Evolutionary conservation across 2,113 vertebrate species (phyloP), one percentile per base, ranked within the genome.

Genomic region (Pycnonotus jocosus): DNA sequence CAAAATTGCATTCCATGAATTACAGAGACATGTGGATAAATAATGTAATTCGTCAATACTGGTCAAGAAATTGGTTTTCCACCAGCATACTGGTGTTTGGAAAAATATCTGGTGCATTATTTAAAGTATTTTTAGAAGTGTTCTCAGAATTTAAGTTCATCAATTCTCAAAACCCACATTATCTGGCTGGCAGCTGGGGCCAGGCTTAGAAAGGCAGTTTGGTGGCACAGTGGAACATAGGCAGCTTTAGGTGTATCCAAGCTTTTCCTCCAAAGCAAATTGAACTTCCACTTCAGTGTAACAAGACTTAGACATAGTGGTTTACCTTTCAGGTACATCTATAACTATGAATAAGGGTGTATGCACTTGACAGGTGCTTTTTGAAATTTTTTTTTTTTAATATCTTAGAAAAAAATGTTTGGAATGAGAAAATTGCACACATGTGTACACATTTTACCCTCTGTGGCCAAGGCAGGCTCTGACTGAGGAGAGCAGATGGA

Each of bases 41-140:
- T n/a, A 31, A 44, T 19, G 54, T 42, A 70, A 53, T 15, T 86
- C 45, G 42, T 58, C 53, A 89, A 54, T 33, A 38, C 6, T 69
- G 28, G 28, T 62, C 61, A 62, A 62, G 7, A 42, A 62, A 62
- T 42, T 62, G 9, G 5, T 38, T 21, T 69, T 73, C 33, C 20
- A 61, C 31, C n/a, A 45, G 28, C 31, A n/a, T 21, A 16, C 2
- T 18, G 33, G 9, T 10, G 16, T 40, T 40, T 66, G 42, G 72
- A 85, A 91, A 95, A 94, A 40, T 40, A 88, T 16, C 51, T 15
- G 38, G 21, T 21, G 23, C 45, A 12, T 61, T 87, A 61, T 66
- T 91, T 53, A 60, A 58, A 92, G 86, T 51, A n/a, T 74, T 84
- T 94, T 86, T 56, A 79, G 37, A 47, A 74, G 5, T 48, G 22